Evolutionary conservation across 2,888 invertebrate species (phyloP).

Genomic region (Patella pellucida): DNA sequence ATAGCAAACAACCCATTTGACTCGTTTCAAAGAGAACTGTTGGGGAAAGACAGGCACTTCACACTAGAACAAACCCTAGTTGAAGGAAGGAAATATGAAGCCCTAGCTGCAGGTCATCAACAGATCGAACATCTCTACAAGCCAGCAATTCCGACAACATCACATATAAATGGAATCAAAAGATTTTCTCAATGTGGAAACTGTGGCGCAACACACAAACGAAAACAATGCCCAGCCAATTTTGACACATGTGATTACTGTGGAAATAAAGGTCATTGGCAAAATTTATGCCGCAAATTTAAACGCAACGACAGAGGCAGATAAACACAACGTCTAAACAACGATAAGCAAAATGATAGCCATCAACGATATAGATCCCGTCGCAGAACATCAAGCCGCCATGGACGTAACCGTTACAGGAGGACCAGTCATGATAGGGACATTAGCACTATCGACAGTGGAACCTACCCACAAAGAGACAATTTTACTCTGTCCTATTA

Average conservation of each 20-base stretch:
- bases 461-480: neutral
- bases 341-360: neutral
- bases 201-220: conserved; percentile 25
- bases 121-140: conserved; percentile 3
- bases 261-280: conserved; percentile 24
- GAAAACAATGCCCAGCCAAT: conserved; percentile 25
- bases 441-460: neutral
- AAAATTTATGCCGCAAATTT: neutral
- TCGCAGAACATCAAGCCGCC: neutral
- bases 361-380: neutral
- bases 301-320: neutral
- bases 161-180: neutral
- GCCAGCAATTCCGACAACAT: neutral
- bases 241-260: conserved; percentile 20
- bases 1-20: conserved; percentile 27
- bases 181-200: neutral
- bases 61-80: conserved; percentile 14
- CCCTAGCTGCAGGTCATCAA: conserved; percentile 15
- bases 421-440: neutral
- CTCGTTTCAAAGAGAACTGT: conserved; percentile 21
- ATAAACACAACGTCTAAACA: too few species aligned
- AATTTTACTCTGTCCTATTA: neutral
- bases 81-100: conserved; percentile 27
- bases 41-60: conserved; percentile 21
- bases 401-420: neutral